Evolutionary conservation across 2,113 vertebrate species (phyloP).

Genomic region (Datnioides undecimradiatus): DNA sequence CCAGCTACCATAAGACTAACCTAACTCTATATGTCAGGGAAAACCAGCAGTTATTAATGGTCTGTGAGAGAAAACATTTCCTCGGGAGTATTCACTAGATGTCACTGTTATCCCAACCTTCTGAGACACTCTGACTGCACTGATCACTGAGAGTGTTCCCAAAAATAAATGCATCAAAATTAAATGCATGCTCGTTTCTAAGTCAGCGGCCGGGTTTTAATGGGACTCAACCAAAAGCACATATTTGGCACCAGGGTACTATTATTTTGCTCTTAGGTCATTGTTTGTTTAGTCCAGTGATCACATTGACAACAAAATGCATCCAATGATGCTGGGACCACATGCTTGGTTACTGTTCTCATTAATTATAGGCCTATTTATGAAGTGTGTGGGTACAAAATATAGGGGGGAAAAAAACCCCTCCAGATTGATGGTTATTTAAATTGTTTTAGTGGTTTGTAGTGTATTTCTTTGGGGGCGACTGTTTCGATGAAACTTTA

Average conservation of each 20-base stretch:
- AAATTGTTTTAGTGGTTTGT: not conserved
- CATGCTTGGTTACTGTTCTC: not conserved
- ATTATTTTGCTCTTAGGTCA: not conserved
- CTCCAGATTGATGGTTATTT: not conserved
- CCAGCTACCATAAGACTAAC: not conserved
- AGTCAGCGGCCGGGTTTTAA: slow-evolving; percentile 10
- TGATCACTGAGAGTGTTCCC: not conserved
- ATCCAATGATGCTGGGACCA: not conserved
- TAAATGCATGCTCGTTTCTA: slow-evolving; percentile 13
- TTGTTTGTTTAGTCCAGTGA: not conserved
- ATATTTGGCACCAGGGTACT: not conserved
- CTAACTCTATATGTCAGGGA: not conserved
- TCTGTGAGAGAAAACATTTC: not conserved
- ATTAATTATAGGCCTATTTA: not conserved
- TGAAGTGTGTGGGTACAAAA: not conserved
- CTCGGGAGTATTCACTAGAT: slow-evolving; percentile 63
- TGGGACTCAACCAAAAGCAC: not conserved
- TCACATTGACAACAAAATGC: not conserved
- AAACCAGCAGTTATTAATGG: not conserved
- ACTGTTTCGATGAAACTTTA: not conserved
- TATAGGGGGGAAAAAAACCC: too few species aligned
- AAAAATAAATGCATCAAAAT: slow-evolving; percentile 35
- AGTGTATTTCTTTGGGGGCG: not conserved
- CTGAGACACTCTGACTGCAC: not conserved
- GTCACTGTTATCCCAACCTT: slow-evolving; percentile 67